Evolutionary conservation across 2,797 vertebrate species (phyloP).

Genomic region (Pitangus sulphuratus): DNA sequence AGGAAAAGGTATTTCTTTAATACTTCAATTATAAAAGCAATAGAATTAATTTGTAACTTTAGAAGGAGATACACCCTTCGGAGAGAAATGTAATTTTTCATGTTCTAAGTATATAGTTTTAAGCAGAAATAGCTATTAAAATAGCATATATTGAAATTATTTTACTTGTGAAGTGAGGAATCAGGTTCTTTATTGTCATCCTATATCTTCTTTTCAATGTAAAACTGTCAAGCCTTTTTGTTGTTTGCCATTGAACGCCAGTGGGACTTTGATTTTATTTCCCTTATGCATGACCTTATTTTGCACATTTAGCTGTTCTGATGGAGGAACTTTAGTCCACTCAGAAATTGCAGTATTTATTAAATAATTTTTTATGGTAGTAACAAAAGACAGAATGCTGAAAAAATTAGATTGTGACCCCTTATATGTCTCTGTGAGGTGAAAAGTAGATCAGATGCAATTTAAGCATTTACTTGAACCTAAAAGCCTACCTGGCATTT

Average conservation of each 20-base stretch:
- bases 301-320: background rate
- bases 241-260: background rate
- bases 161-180: background rate
- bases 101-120: background rate
- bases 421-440: background rate
- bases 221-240: background rate
- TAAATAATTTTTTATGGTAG: background rate
- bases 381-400: background rate
- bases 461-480: background rate
- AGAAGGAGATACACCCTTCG: background rate
- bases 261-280: background rate
- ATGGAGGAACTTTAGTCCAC: background rate
- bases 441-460: background rate
- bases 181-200: background rate
- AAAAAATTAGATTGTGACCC: background rate
- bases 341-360: background rate
- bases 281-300: background rate
- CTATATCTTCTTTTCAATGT: background rate
- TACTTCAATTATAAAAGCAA: background rate
- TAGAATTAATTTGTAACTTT: background rate
- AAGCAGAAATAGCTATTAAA: background rate
- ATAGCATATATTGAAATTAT: background rate
- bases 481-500: background rate
- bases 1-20: background rate
- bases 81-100: background rate